These are phyloP conservation scores for Thamnophis sirtalis DNA, from an alignment of 2,113 vertebrate genomes.

Conservation along the genomic window DNA sequence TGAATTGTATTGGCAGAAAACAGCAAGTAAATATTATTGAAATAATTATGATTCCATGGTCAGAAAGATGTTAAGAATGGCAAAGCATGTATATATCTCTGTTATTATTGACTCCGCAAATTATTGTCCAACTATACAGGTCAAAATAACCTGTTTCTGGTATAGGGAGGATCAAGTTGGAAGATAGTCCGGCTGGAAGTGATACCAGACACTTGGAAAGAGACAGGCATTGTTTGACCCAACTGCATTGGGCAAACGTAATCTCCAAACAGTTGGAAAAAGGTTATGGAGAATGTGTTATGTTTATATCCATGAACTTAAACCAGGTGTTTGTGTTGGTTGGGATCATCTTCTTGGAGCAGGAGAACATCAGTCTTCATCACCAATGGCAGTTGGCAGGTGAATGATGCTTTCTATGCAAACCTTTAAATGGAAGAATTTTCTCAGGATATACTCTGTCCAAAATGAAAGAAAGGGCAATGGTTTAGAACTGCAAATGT, in stretches of 20 bases:
- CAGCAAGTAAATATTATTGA: not conserved
- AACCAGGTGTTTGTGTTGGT: not conserved
- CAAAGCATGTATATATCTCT: not conserved
- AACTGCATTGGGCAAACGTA: not conserved
- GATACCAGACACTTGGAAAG: not conserved
- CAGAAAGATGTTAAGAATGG: not conserved
- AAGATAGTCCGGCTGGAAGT: not conserved
- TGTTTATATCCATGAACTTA: not conserved
- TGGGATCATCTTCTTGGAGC: not conserved
- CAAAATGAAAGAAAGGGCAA: not conserved
- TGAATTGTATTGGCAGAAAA: not conserved
- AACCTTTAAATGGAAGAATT: not conserved
- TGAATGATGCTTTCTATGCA: not conserved
- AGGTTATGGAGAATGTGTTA: not conserved
- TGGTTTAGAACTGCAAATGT: not conserved
- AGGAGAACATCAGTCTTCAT: not conserved
- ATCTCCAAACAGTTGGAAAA: not conserved
- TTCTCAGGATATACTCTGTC: not conserved
- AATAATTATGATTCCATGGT: not conserved
- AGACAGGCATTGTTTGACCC: not conserved
- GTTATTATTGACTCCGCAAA: not conserved
- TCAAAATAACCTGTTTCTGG: not conserved
- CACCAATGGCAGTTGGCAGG: not conserved
- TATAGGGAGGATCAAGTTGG: not conserved
- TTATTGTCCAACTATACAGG: not conserved